These are phyloP conservation scores for Heterochromis multidens DNA, from an alignment of 2,113 vertebrate species.

Conservation along the genomic window DNA sequence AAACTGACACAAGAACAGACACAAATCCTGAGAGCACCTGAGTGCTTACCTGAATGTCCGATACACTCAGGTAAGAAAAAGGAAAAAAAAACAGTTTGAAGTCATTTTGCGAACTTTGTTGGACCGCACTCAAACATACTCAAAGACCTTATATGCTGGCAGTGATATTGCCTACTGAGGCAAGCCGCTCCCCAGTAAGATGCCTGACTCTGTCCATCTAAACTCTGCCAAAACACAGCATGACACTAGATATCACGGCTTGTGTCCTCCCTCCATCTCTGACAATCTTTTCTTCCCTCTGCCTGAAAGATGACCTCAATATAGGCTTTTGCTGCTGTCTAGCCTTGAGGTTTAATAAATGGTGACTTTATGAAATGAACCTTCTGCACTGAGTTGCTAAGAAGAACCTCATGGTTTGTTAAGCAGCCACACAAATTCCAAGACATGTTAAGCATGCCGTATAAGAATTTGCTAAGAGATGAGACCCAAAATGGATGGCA, in stretches of 20 bases:
- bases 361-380: conserved; percentile 70
- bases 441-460: conserved; percentile 34
- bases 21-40: conserved; percentile 28
- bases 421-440: conserved; percentile 25
- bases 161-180: conserved; percentile 8
- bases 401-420: conserved; percentile 51
- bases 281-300: conserved; percentile 25
- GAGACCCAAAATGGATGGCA: conserved; percentile 2
- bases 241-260: conserved; percentile 28
- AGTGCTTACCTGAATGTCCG: not conserved
- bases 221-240: conserved; percentile 53
- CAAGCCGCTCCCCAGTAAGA: conserved; percentile 22
- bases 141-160: conserved; percentile 25
- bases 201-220: conserved; percentile 26
- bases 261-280: conserved; percentile 11
- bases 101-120: conserved; percentile 18
- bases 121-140: conserved; percentile 42
- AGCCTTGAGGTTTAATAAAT: conserved; percentile 72
- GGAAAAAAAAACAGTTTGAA: conserved; percentile 8
- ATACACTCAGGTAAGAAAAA: conserved; percentile 1
- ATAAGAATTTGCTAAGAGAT: conserved; percentile 6
- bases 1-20: conserved; percentile 11
- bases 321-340: conserved; percentile 48
- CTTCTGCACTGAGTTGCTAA: conserved; percentile 44
- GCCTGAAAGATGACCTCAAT: conserved; percentile 66